Evolutionary conservation across 2,113 vertebrate genomes (phyloP), one percentile per base, ranked within the genome.

Genomic region (Urocynchramus pylzowi): DNA sequence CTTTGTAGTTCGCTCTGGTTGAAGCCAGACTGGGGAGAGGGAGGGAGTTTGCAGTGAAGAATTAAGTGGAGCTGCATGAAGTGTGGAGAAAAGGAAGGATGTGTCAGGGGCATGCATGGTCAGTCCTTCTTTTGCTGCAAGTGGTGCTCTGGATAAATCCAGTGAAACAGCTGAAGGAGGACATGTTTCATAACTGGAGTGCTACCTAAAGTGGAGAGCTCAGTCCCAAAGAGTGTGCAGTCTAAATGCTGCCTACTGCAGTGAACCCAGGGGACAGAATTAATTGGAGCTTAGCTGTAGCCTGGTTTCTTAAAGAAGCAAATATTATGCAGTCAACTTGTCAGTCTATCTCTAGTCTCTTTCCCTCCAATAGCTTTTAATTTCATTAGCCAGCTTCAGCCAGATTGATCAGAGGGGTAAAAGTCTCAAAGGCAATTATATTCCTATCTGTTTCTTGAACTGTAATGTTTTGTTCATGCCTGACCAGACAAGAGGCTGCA

Each of bases 241-340:
- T 65, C 45, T 86, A 90, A 90, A 81, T 84, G 52, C 50, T 94
- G 79, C 63, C 63, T 88, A 28, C 63, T 95, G 37, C 68, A 92
- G 26, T 81, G 35, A 92, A 42, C 90, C 30, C 85, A 84, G 27
- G 82, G 42, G 87, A 88, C 27, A 91, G 82, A 95, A 94, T 94
- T 94, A 90, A 93, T 74, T 94, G 78, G 60, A 95, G 71, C 71
- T 96, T 92, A 95, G 75, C 83, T 81, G 68, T 59, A 95, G 76
- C 68, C 76, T 87, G 86, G 64, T 92, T 95, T 84, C 76, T 90
- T 90, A 84, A 80, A 92, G 88, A 88, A 88, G 54, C 50, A 61
- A 88, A 59, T 42, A 59, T 86, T 88, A 45, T 26, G 45, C 86
- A 90, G 83, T 74, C 85, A 53, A 21, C 63, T 28, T 73, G 22